Evolutionary conservation across 2,888 invertebrate genomes (phyloP).

Genomic region (Timema podura): DNA sequence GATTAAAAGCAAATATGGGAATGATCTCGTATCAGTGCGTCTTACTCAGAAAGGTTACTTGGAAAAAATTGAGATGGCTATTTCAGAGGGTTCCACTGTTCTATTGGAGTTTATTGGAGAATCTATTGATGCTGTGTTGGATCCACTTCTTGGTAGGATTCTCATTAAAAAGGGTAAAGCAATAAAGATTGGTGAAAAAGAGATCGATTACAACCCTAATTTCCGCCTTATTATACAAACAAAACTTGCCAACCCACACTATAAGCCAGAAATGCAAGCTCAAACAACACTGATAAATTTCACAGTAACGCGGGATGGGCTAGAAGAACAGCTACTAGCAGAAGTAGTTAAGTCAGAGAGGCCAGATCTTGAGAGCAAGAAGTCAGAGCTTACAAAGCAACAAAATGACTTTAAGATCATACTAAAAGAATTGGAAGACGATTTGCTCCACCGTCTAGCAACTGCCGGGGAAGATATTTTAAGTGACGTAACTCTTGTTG

Average conservation of each 20-base stretch:
- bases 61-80: slow-evolving; percentile 73
- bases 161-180: slow-evolving; percentile 81
- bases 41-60: slow-evolving; percentile 78
- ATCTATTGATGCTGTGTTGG: slow-evolving; percentile 82
- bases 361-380: slow-evolving; percentile 81
- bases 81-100: slow-evolving; percentile 69
- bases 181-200: slow-evolving; percentile 85
- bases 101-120: slow-evolving; percentile 89
- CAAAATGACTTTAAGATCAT: slow-evolving; percentile 96
- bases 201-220: slow-evolving; percentile 78
- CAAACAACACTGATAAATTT: slow-evolving; percentile 94
- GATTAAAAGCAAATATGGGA: slow-evolving; percentile 86
- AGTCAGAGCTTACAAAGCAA: slow-evolving; percentile 80
- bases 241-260: slow-evolving; percentile 92
- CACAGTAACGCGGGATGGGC: slow-evolving; percentile 87
- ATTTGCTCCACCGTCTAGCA: slow-evolving; percentile 77
- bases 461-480: slow-evolving; percentile 90
- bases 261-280: slow-evolving; percentile 94
- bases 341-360: slow-evolving; percentile 91
- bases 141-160: slow-evolving; percentile 81
- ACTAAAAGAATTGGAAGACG: slow-evolving; percentile 71
- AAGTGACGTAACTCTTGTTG: slow-evolving; percentile 83
- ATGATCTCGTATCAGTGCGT: slow-evolving; percentile 60
- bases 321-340: slow-evolving; percentile 89
- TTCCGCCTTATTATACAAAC: slow-evolving; percentile 87